phyloP scores from a whole-genome alignment of 2,797 vertebrate species.

The Rhinatrema bivittatum region DNA sequence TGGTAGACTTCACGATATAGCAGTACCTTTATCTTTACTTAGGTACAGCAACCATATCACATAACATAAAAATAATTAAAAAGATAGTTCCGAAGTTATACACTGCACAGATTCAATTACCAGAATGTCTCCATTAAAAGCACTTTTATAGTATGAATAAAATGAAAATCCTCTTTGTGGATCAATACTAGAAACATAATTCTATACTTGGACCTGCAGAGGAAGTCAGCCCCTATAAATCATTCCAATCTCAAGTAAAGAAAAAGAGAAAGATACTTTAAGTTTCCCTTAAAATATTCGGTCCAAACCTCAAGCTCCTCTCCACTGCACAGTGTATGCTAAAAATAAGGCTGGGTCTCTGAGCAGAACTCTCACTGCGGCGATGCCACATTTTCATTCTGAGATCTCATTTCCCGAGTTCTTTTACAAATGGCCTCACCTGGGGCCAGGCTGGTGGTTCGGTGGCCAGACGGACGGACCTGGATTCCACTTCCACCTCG shows the following conservation, averaged over 20 bases:
- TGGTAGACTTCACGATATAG: conserved; percentile 48
- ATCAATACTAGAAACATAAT: conserved; percentile 67
- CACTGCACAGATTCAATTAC: conserved; percentile 70
- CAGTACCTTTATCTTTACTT: conserved; percentile 44
- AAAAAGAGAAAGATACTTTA: conserved; percentile 24
- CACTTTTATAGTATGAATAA: conserved; percentile 69
- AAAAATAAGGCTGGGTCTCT: too few relatives aligned
- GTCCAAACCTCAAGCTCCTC: too few relatives aligned
- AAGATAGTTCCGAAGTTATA: conserved; percentile 62
- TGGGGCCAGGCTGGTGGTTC: too few relatives aligned
- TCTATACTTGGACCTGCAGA: conserved; percentile 53
- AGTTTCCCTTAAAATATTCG: conserved; percentile 19
- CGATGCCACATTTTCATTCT: too few relatives aligned
- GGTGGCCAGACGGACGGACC: too few relatives aligned
- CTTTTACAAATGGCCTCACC: too few relatives aligned
- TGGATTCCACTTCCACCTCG: too few relatives aligned
- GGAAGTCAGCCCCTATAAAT: conserved; percentile 58
- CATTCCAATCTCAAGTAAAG: conserved; percentile 34
- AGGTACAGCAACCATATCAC: conserved; percentile 58
- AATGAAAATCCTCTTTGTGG: conserved; percentile 66
- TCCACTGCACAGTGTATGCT: background rate
- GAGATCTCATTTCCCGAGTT: too few relatives aligned
- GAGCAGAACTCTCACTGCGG: too few relatives aligned
- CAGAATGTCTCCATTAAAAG: conserved; percentile 62
- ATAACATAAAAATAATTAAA: conserved; percentile 63